phyloP scores from a whole-genome alignment of 1,140 invertebrate species.

The Arion vulgaris region DNA sequence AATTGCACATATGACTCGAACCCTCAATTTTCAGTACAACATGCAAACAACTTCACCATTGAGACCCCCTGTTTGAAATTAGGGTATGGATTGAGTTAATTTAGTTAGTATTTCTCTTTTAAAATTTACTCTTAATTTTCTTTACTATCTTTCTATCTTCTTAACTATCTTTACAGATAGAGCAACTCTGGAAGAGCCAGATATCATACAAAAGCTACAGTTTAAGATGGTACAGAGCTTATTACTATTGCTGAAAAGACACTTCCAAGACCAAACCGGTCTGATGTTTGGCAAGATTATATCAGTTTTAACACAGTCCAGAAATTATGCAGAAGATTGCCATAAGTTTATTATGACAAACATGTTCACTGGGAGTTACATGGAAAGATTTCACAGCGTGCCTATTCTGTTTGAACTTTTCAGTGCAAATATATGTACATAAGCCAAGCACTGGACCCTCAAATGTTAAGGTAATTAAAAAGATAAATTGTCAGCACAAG shows the following conservation, averaged over 20 bases:
- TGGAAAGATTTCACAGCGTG: constrained; percentile 1
- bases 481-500: too few species aligned
- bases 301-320: background rate
- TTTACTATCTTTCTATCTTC: background rate
- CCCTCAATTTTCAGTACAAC: too few species aligned
- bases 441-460: background rate
- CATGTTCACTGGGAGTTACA: background rate
- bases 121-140: too few species aligned
- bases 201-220: constrained; percentile 5
- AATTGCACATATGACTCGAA: too few species aligned
- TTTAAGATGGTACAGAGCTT: constrained; percentile 15
- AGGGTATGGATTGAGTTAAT: too few species aligned
- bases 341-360: background rate
- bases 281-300: constrained; percentile 19
- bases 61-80: too few species aligned
- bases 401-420: background rate
- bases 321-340: constrained; percentile 8
- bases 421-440: background rate
- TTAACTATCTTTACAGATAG: background rate
- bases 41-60: too few species aligned
- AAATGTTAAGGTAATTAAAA: too few species aligned
- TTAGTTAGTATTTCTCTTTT: too few species aligned
- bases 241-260: background rate
- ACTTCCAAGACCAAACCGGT: background rate
- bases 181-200: background rate